Evolutionary conservation across 2,888 invertebrate species (phyloP), one percentile per base, ranked within the genome.

Genomic region (Dryobota labecula): DNA sequence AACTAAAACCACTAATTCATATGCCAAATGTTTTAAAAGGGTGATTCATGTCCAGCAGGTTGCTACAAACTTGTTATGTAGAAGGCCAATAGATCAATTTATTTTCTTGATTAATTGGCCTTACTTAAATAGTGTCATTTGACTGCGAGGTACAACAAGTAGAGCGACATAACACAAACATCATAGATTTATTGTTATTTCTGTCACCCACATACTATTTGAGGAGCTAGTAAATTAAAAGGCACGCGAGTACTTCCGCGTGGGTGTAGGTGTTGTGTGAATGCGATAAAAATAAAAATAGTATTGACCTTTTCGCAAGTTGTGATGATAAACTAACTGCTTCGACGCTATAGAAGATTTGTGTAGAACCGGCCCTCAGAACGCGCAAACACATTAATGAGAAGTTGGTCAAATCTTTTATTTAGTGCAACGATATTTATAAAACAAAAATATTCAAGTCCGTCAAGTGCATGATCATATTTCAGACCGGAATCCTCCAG

Each of bases 1-100:
- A 24, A 20, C 20, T 20, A 27, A 60, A 60, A 41, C 15, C n/a
- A 53, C 65, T 18, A n/a, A 45, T 20, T 41, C 45, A 18, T 30
- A 7, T 49, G 18, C 36, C 70, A 30, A 57, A 77, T 49, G 30
- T 43, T 20, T 41, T 18, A 13, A 27, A 20, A 30, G 2, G 27
- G n/a, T 73, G 73, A 75, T 45, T 73, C 64, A 80, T 30, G 13
- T 43, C 9, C 18, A 41, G 30, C 54, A 45, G 30, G 71, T 78
- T n/a, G 51, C n/a, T 33, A 47, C 15, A 15, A 41, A 65, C 54
- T 74, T 15, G 38, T 70, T 70, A 60, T 1, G 9, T 76, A 80
- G 51, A 76, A 80, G 76, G 81, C 47, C 61, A 66, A 57, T 57
- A 57, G 41, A 64, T 60, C 75, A 80, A 76, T 76, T 76, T 80